Evolutionary conservation across 1,140 invertebrate genomes (phyloP).

Genomic region (Aphis craccivora): DNA sequence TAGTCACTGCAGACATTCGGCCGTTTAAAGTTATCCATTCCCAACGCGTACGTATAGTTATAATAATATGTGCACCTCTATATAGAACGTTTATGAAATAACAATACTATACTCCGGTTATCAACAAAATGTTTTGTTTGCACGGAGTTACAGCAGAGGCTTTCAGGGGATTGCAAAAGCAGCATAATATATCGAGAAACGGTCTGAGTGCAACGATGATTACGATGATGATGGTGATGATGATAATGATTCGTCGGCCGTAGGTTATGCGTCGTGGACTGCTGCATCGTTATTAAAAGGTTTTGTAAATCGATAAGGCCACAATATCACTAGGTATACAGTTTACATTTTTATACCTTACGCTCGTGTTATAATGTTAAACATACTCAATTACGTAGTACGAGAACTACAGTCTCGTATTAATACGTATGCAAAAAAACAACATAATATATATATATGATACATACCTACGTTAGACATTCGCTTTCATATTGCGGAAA

Average conservation of each 20-base stretch:
- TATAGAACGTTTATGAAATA: not conserved
- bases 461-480: too few species aligned
- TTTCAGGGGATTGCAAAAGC: not conserved
- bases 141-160: not conserved
- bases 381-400: not conserved
- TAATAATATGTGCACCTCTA: not conserved
- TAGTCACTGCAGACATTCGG: not conserved
- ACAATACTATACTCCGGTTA: not conserved
- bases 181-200: not conserved
- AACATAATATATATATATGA: not conserved
- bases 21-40: constrained; percentile 6
- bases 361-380: too few species aligned
- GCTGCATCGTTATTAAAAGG: not conserved
- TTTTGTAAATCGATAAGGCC: not conserved
- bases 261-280: not conserved
- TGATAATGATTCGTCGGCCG: not conserved
- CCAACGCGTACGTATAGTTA: not conserved
- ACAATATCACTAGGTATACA: not conserved
- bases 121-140: constrained; percentile 17
- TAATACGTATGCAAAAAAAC: not conserved
- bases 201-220: not conserved
- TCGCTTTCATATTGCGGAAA: too few species aligned
- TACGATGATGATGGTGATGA: not conserved
- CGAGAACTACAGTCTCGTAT: not conserved
- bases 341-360: too few species aligned